These are phyloP conservation scores for Vanessa cardui DNA, from an alignment of 2,888 invertebrate species.

Conservation along the genomic window DNA sequence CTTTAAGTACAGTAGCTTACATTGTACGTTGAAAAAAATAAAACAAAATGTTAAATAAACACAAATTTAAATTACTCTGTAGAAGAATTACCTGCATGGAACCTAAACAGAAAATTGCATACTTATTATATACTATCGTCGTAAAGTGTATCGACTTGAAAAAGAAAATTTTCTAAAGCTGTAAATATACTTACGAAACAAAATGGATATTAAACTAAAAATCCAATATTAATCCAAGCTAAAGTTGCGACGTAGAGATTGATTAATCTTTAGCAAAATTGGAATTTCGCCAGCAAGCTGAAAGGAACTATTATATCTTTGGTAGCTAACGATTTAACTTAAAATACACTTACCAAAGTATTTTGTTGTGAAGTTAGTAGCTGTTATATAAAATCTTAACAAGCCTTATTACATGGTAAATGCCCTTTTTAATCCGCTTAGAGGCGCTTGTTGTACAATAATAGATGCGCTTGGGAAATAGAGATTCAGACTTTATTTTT, in stretches of 20 bases:
- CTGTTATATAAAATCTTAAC: constrained; percentile 4
- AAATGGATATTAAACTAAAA: constrained; percentile 7
- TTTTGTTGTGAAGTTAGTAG: neutral
- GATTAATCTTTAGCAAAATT: constrained; percentile 8
- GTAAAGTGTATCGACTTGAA: too few relatives aligned
- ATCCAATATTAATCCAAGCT: constrained; percentile 3
- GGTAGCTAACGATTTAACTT: neutral
- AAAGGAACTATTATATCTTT: neutral
- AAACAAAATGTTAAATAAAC: too few relatives aligned
- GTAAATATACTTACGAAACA: neutral
- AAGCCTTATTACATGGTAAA: constrained; percentile 11
- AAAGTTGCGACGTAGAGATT: neutral
- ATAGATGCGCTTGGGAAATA: neutral
- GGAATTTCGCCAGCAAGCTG: constrained; percentile 6
- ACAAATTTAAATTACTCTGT: too few relatives aligned
- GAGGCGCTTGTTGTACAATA: constrained; percentile 6
- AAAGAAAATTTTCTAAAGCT: neutral
- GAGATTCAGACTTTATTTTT: neutral
- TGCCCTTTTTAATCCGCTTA: constrained; percentile 14
- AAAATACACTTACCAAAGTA: neutral
- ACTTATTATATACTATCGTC: too few relatives aligned
- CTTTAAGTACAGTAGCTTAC: too few relatives aligned
- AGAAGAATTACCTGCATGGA: too few relatives aligned
- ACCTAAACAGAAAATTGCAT: too few relatives aligned
- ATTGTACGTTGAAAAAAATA: too few relatives aligned